Percentiles rank a stretch among this genome's conserved stretches.
phyloP scores from a whole-genome alignment of 2,113 vertebrate species.

The Oxygymnocypris stewartii region DNA sequence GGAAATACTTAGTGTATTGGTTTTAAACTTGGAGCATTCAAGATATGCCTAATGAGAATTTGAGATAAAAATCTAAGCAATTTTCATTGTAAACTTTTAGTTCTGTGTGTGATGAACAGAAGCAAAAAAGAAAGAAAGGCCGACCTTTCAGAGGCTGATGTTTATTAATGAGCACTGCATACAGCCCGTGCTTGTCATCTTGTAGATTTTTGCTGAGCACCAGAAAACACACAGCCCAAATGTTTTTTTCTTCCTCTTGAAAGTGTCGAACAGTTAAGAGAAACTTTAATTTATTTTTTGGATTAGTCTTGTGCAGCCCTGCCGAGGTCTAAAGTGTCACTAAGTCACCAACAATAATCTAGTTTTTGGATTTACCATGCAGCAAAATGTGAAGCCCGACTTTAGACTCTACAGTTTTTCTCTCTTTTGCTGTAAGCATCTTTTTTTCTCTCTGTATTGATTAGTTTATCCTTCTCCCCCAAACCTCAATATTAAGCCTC shows the following conservation, averaged over 20 bases:
- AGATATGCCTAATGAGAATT: neutral
- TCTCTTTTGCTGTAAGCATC: conserved; percentile 64
- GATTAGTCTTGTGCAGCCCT: conserved; percentile 55
- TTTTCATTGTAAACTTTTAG: neutral
- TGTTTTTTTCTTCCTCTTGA: conserved; percentile 28
- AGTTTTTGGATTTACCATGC: conserved; percentile 66
- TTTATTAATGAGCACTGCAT: conserved; percentile 55
- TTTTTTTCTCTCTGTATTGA: conserved; percentile 64
- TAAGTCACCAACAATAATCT: conserved; percentile 69
- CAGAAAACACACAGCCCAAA: conserved; percentile 57
- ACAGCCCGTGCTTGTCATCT: conserved; percentile 62
- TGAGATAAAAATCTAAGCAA: neutral
- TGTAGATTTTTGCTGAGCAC: conserved; percentile 65
- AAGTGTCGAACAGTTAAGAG: conserved; percentile 59
- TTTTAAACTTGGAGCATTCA: neutral
- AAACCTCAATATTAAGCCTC: conserved; percentile 63
- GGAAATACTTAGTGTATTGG: neutral
- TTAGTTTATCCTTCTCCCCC: conserved; percentile 61
- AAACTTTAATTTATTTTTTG: conserved; percentile 67
- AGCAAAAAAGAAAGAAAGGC: neutral
- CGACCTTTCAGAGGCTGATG: conserved; percentile 51
- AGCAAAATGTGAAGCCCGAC: conserved; percentile 54
- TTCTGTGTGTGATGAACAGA: neutral
- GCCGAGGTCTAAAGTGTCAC: conserved; percentile 63
- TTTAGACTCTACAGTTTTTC: conserved; percentile 53